Evolutionary conservation across 2,113 vertebrate genomes (phyloP).

Genomic region (Leucopsar rothschildi): DNA sequence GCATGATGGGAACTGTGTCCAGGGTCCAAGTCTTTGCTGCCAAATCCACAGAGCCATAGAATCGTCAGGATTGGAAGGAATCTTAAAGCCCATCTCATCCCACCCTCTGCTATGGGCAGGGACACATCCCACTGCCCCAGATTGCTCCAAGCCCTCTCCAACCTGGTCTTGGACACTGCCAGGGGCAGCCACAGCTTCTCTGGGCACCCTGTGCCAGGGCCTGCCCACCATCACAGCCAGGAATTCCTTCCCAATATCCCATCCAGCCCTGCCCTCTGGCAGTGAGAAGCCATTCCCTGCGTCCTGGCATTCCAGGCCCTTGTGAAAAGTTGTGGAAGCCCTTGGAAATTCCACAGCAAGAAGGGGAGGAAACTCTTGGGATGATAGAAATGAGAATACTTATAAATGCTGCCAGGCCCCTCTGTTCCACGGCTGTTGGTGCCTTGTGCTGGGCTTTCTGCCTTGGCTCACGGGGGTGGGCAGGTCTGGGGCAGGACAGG

Average conservation of each 20-base stretch:
- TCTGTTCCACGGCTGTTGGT: not conserved
- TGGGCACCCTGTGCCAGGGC: not conserved
- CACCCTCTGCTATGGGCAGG: not conserved
- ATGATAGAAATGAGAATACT: rapidly evolving
- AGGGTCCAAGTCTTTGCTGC: not conserved
- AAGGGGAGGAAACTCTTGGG: not conserved
- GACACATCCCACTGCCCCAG: rapidly evolving
- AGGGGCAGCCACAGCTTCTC: not conserved
- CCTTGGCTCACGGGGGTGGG: rapidly evolving
- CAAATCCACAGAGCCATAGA: not conserved
- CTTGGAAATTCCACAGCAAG: not conserved
- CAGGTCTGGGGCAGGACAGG: not conserved
- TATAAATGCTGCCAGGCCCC: not conserved
- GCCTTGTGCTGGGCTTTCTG: not conserved
- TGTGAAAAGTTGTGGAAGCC: not conserved
- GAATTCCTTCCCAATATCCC: not conserved
- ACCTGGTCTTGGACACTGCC: not conserved
- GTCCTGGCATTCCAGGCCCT: not conserved
- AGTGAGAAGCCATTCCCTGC: not conserved
- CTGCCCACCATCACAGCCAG: rapidly evolving
- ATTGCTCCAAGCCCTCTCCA: rapidly evolving
- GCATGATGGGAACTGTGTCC: rapidly evolving
- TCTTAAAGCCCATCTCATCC: rapidly evolving
- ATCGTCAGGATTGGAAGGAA: not conserved
- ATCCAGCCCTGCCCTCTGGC: rapidly evolving